Base-by-base conservation (phyloP, 2,113 vertebrate genomes). In the Labeo rohita region DNA sequence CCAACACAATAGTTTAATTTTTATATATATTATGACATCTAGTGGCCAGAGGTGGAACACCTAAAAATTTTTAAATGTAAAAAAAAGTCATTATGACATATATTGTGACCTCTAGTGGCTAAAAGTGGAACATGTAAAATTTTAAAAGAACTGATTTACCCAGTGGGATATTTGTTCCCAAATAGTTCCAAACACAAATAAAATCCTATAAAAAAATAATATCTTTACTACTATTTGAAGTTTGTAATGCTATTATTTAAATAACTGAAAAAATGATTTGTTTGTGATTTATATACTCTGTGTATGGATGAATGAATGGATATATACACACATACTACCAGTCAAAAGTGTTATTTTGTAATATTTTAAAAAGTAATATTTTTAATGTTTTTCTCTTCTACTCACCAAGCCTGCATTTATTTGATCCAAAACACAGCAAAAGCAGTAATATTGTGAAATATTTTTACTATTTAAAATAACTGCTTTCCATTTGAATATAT, bases 61-160 rank as follows among this genome's bases (percentile, higher is more conserved):
- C 23, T 65, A 28, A n/a, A n/a, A 59, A 6, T 12, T 15, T 1
- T 2, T 13, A 56, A 18, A 34, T 8, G 8, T 66, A 66, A 61
- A 61, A 61, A 2, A 61, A 61, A 4, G 39, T 4, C 3, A n/a
- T 54, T 54, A n/a, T n/a, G 0, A 61, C 21, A 61, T 56, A 73
- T 34, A 72, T 74, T 16, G 45, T 61, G 86, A 84, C 88, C 86
- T 72, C 88, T 87, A 81, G 84, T 84, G 88, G 86, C 2, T 39
- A 43, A 1, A 56, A 1, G 61, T 9, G 12, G 63, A 70, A 83
- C 47, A 70, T 16, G 9, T 65, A 5, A 12, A 21, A 8, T 10
- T 72, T 43, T 4, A 70, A 70, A 36, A 39, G 1, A 18, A 39
- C 8, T 39, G 2, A 72, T 45, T 45, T 21, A 72, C 39, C 21